Base-by-base conservation (phyloP, 1,140 invertebrate species). In the Coptotermes formosanus region DNA sequence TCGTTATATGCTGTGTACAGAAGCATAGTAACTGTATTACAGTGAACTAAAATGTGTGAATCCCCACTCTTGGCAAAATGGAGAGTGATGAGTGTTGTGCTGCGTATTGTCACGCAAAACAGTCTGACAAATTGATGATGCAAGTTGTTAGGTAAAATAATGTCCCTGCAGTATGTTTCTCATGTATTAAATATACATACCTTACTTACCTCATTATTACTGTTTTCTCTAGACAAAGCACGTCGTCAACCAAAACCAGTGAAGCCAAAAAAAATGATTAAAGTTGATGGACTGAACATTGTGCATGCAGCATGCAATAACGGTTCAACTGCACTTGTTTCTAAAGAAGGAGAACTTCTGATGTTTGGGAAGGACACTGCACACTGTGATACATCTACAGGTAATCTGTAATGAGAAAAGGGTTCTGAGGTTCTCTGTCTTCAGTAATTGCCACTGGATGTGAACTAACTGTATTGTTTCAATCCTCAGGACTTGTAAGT, bases 311-410 rank as follows among this genome's bases (percentile, higher is more conserved):
- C 97, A 9, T 98, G 97, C 89, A 99, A 99, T 91, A 98, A 98
- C 92, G 98, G 97, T 14, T 97, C 97, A 30, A 98, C 97, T 52
- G 98, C 97, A 44, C 93, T 99, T 75, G 95, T 99, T 0, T 98
- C 97, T 19, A 95, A 95, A 89, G 95, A 97, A 86, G 98, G 98
- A 0, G 95, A 97, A 88, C 91, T 99, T 3, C 94, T 96, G 75
- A 97, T 99, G 95, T 99, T 97, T 91, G 98, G 98, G 43, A 99
- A 99, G 91, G 98, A 99, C 92, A 97, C 96, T 11, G 92, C 95
- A 12, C 96, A 98, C 90, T 96, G 96, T 90, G 97, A 99, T 92
- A 92, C 94, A 44, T 91, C 92, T 21, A 94, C 94, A 86, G 95
- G 95, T 92, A 89, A 16, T 23, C 2, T 83, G 14, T 55, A 2